Percentiles rank a stretch among this genome's conserved stretches.
Evolutionary conservation across 2,113 vertebrate genomes (phyloP).

Genomic region (Microcebus tavaratra): DNA sequence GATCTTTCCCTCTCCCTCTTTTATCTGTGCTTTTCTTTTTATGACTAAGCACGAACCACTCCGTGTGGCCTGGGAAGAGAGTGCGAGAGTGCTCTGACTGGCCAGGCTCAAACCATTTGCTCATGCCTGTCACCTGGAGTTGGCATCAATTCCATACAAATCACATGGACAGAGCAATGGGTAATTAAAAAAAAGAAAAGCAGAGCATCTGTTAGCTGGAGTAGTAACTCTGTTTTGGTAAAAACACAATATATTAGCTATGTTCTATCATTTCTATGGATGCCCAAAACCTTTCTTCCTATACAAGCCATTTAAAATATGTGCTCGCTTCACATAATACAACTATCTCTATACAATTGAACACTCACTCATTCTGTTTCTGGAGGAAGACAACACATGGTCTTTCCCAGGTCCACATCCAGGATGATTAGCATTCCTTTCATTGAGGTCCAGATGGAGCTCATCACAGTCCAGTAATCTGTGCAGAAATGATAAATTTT

Average conservation of each 20-base stretch:
- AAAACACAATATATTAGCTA: neutral
- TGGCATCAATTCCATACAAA: neutral
- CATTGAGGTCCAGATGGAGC: conserved; percentile 42
- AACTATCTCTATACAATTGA: neutral
- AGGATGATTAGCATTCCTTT: conserved; percentile 28
- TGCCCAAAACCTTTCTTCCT: neutral
- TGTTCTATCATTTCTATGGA: neutral
- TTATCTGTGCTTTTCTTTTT: neutral
- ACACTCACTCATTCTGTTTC: neutral
- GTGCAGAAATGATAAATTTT: conserved; percentile 44
- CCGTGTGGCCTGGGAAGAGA: neutral
- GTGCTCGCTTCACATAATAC: neutral
- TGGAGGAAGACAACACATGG: neutral
- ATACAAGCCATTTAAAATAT: neutral
- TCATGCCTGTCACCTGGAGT: neutral
- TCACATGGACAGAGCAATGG: neutral
- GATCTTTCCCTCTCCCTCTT: neutral
- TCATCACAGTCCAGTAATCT: neutral
- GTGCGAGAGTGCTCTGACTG: neutral
- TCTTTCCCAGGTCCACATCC: neutral
- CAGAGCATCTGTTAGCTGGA: neutral
- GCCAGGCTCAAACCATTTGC: neutral
- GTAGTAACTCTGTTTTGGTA: neutral
- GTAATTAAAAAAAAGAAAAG: neutral
- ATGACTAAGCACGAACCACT: neutral